Conservation (phyloP, 1,140 invertebrate genomes). For the Asobara japonica region DNA sequence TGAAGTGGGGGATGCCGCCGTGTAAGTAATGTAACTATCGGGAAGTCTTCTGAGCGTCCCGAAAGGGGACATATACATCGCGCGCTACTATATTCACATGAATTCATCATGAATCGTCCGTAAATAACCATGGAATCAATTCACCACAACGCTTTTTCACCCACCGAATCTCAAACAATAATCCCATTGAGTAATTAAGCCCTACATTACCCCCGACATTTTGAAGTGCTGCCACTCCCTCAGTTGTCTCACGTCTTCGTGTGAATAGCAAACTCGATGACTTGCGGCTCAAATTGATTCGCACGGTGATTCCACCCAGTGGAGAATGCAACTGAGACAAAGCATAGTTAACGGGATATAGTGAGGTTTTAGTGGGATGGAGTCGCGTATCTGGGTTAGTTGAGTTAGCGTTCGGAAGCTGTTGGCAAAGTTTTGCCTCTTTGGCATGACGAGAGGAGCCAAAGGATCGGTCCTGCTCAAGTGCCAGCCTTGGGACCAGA, state of each 20-base stretch:
- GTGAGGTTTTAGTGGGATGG: neutral
- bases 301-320: neutral
- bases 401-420: slow-evolving; percentile 12
- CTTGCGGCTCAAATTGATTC: neutral
- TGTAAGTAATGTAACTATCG: no score
- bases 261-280: neutral
- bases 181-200: no score
- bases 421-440: slow-evolving; percentile 21
- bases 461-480: neutral
- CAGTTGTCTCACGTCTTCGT: neutral
- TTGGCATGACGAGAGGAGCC: neutral
- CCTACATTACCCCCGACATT: no score
- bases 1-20: no score
- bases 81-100: no score
- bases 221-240: no score
- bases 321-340: neutral
- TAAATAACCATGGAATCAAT: no score
- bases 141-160: no score
- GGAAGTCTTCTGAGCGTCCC: no score
- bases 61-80: no score
- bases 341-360: neutral
- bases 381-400: slow-evolving; percentile 25
- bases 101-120: no score
- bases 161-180: no score
- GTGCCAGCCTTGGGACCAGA: neutral